Evolutionary conservation across 2,888 invertebrate species (phyloP), one percentile per base, ranked within the genome.

Genomic region (Nomada ferruginata): DNA sequence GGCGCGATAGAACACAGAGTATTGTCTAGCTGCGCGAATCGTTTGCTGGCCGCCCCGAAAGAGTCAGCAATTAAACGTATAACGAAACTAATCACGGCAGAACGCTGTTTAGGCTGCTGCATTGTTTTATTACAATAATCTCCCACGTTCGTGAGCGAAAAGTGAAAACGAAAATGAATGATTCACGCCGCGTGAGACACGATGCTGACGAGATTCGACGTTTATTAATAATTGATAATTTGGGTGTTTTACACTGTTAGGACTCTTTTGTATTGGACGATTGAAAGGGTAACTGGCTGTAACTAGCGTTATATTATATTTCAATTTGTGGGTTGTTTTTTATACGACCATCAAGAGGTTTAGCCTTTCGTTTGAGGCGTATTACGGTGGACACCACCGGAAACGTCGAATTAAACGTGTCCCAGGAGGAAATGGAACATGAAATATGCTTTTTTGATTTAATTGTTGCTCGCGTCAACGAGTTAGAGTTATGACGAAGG

Each of bases 361-460:
- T 2, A 50, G 11, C 52, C 15, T 53, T 53, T 68, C 4, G 69
- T 76, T 61, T 47, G 61, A 76, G 75, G 55, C 69, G 55, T 70
- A 71, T 76, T 72, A 70, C 74, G 76, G 72, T 73, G 75, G 76
- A 63, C 64, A 69, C 74, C 64, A 71, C 87, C 85, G 87, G 87
- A 87, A 87, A 83, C 73, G 60, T 78, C 79, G 71, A 87, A 85
- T 87, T 77, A 86, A 86, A 81, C 63, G 60, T 68, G 72, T 23
- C 76, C 76, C 80, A 68, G 55, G 44, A 78, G 76, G 76, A 76
- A 74, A 78, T 73, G 66, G 55, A 81, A 68, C 77, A 77, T 84
- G 86, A 86, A 60, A 78, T 78, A 76, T 70, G 73, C 55, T 74
- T 68, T 83, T 82, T 82, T 85, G 68, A 85, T 78, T 80, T 72